Base-by-base conservation (phyloP, 2,113 vertebrate genomes). In the Brachyhypopomus occidentalis region DNA sequence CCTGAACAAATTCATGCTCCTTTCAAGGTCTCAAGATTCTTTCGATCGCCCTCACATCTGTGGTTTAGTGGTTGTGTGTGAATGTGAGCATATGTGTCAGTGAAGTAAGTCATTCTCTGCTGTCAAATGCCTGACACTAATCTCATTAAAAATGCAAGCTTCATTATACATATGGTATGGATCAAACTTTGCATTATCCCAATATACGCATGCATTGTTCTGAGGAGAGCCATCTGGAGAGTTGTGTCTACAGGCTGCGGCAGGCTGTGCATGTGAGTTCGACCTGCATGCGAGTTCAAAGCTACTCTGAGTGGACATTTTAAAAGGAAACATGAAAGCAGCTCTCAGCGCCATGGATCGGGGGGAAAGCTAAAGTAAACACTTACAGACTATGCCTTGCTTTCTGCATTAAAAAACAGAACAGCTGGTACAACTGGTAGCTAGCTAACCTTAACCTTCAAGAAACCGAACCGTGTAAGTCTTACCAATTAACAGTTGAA, bases 251-350 rank as follows among this genome's bases (percentile, higher is more conserved):
- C 73, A 84, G 78, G 80, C 85, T 86, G 66, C 52, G 66, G 60
- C 75, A 64, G 75, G 45, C 78, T 38, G 74, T 56, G 79, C 75
- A 78, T 82, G 58, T 78, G 69, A 45, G 84, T 69, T 81, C 71
- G 77, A 86, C 91, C 91, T 88, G 90, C 91, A 91, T 92, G 88
- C 23, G 75, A 85, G 87, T 92, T 94, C 90, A 94, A 93, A 92
- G 92, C 78, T 75, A 0, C 66, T 86, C 64, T 16, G 84, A 81
- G 78, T 27, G 60, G 83, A 86, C 85, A 38, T 77, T 80, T 72
- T 72, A 76, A 89, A 85, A 86, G 86, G 85, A 86, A 78, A 91
- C 91, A 92, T 93, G 87, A 92, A 93, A 93, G 92, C 84, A 80
- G 84, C 87, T 86, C 91, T 92, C 84, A 62, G 73, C 56, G 64